Conservation (phyloP, 2,113 vertebrate species). For the Entosphenus tridentatus region DNA sequence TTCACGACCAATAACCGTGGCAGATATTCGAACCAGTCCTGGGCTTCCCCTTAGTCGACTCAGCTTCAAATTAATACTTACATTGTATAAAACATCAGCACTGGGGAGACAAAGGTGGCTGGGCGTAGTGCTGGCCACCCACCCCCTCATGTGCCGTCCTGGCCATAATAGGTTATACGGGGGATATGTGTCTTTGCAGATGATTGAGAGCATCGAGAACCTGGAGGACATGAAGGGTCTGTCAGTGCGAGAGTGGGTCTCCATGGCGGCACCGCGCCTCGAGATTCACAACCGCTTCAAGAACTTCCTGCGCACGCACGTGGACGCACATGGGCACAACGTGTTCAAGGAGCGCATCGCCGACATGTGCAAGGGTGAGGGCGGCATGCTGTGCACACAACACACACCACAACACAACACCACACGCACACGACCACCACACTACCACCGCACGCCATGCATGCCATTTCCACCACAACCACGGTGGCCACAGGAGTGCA, state of each 20-base stretch:
- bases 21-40: neutral
- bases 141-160: too few species aligned
- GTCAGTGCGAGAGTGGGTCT: conserved; percentile 83
- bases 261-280: conserved; percentile 65
- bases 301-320: conserved; percentile 82
- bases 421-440: too few species aligned
- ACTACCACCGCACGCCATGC: too few species aligned
- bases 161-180: too few species aligned
- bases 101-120: too few species aligned
- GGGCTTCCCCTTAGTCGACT: too few species aligned
- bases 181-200: conserved; percentile 17
- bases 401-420: neutral
- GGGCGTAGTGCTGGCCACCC: too few species aligned
- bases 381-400: neutral
- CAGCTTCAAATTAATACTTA: too few species aligned
- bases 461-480: too few species aligned
- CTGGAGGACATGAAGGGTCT: conserved; percentile 95
- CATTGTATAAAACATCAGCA: too few species aligned
- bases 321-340: conserved; percentile 75
- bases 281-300: conserved; percentile 97
- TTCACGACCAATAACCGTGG: too few species aligned
- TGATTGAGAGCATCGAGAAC: conserved; percentile 98
- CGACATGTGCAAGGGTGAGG: conserved; percentile 90
- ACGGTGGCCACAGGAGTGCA: too few species aligned
- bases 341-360: conserved; percentile 95